phyloP scores from a whole-genome alignment of 2,113 vertebrate genomes.

The Platysteira castanea region DNA sequence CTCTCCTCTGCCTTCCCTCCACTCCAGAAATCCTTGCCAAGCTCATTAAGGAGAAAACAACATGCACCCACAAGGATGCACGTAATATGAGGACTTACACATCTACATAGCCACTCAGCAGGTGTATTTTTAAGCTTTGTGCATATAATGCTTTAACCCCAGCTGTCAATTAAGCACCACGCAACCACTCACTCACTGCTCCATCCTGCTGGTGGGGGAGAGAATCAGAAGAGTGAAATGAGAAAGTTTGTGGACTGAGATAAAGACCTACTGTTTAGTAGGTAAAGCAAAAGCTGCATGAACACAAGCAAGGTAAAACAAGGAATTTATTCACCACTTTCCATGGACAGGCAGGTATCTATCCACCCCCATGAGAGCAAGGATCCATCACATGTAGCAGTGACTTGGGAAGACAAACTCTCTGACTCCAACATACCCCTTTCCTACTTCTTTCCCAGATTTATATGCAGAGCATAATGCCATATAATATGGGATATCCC shows the following conservation, averaged over 20 bases:
- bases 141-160: neutral
- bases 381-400: neutral
- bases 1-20: neutral
- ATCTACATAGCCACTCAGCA: neutral
- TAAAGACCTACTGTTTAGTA: neutral
- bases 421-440: neutral
- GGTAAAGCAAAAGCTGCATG: neutral
- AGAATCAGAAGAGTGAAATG: neutral
- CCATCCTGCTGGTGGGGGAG: neutral
- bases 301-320: neutral
- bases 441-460: neutral
- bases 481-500: neutral
- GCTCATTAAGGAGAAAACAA: neutral
- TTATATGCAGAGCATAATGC: neutral
- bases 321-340: neutral
- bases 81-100: rapidly evolving
- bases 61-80: neutral
- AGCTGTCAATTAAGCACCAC: neutral
- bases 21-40: neutral
- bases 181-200: neutral
- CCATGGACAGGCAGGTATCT: neutral
- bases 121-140: neutral
- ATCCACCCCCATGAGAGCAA: neutral
- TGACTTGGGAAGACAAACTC: neutral
- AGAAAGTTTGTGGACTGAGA: neutral